phyloP scores from a whole-genome alignment of 2,113 vertebrate species.

The Chunga burmeisteri region DNA sequence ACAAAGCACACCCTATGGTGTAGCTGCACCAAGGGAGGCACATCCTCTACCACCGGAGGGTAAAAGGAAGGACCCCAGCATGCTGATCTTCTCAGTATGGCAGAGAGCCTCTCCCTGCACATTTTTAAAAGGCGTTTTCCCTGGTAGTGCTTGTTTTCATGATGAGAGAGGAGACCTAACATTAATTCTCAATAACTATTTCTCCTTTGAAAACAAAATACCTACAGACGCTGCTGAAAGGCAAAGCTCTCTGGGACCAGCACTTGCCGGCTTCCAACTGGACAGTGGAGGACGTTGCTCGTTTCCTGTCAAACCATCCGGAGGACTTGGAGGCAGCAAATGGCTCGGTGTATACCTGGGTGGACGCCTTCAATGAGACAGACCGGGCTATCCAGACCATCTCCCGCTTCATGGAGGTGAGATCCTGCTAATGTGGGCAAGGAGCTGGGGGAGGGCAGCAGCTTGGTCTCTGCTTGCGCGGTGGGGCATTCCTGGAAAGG shows the following conservation, averaged over 20 bases:
- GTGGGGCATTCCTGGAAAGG: background rate
- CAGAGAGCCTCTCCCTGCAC: background rate
- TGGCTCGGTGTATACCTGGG: constrained; percentile 84
- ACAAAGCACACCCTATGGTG: accelerated
- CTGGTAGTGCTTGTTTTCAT: accelerated
- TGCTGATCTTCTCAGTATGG: background rate
- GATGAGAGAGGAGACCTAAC: background rate
- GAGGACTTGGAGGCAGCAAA: constrained; percentile 64
- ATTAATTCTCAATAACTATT: background rate
- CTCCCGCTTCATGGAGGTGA: constrained; percentile 95
- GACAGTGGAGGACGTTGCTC: constrained; percentile 81
- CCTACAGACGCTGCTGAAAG: constrained; percentile 82
- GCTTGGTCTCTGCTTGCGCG: accelerated
- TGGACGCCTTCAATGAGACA: constrained; percentile 92
- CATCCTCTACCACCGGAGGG: background rate
- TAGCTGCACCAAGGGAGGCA: accelerated
- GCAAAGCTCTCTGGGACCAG: constrained; percentile 78
- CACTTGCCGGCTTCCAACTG: constrained; percentile 80
- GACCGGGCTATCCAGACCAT: constrained; percentile 88
- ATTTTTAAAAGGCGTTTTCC: background rate
- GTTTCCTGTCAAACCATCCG: constrained; percentile 83
- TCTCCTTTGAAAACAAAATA: background rate
- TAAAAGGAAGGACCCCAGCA: background rate
- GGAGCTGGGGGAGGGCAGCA: background rate
- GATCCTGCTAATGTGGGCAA: background rate